Base-by-base conservation (phyloP, 2,888 invertebrate genomes). In the Cephus sareptanus region DNA sequence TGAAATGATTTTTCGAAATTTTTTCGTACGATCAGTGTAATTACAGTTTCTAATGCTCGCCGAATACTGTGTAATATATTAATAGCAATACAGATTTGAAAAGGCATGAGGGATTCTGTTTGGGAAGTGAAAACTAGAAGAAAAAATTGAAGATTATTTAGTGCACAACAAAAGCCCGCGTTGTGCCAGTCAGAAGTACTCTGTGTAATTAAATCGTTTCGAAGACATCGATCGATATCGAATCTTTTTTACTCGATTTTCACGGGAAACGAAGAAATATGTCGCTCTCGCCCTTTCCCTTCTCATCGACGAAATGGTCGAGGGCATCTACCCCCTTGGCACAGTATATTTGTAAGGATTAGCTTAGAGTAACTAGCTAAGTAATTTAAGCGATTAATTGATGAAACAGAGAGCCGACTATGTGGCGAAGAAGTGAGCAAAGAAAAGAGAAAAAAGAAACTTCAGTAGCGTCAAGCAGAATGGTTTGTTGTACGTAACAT, bases 401-500 rank as follows among this genome's bases (percentile, higher is more conserved):
- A 76, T 15, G 40, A 30, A 71, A 78, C 23, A 56, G 56, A 56
- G 56, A 56, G 23, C 56, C 56, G 23, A 56, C 6, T 56, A 23
- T 56, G 56, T 56, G 73, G 33, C 73, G 34, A 73, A 33, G 34
- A 74, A 34, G n/a, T 69, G 69, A 68, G 35, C 33, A 34, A 71
- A 40, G 15, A 37, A 3, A 35, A 69, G 74, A 75, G 75, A 80
- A 79, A 34, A 78, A 83, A 71, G 34, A 31, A 71, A 33, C 33
- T 71, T 71, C 31, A 83, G 74, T 82, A 79, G 77, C 79, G 80
- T 37, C 78, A 84, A 75, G 69, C 31, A 80, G 79, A 83, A 80
- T 81, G 78, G 75, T 80, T 75, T 79, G 83, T 87, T 87, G 86
- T 86, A 83, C 84, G 85, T 87, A 85, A 81, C 82, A 82, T 80